Base-by-base conservation (phyloP, 2,113 vertebrate species). In the Gymnocephalus cernua region DNA sequence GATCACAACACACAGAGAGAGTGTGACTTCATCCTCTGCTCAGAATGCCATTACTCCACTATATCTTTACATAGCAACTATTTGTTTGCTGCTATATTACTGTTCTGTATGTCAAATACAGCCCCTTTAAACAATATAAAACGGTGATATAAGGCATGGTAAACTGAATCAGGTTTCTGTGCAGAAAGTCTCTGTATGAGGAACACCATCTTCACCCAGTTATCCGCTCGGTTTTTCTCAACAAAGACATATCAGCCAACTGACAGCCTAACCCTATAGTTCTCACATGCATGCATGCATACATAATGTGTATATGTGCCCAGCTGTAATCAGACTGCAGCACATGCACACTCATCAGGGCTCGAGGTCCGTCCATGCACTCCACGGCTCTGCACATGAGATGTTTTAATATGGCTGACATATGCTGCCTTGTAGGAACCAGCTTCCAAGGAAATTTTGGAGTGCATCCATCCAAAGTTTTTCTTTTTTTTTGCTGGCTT, bases 381-480 rank as follows among this genome's bases (percentile, higher is more conserved):
- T 79, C 27, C 56, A 27, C 29, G 38, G 58, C 56, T 38, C 29
- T 54, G 53, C 77, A 27, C 35, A 61, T 54, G 41, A 78, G 56
- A 79, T 53, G 72, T 63, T 67, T 57, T 58, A 70, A 79, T 70
- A 25, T 79, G 79, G 51, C 69, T 86, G 86, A 90, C 83, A 88
- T 54, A 41, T 72, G 75, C 69, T 83, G 82, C 83, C 64, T 63
- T 57, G 25, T 48, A 68, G 79, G 56, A 54, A 64, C 32, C 61
- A 5, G 74, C 84, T 69, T 59, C 72, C 44, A 62, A 25, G 61
- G 45, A 66, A 84, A 87, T 51, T 11, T 71, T 75, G 64, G 14
- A 74, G 73, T n/a, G 35, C 58, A n/a, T 67, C 65, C 75, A 58
- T 78, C 54, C 58, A 53, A 69, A 35, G 29, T 73, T 32, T 32